A percentile compares a stretch with the other conserved stretches of the same genome.
These are phyloP conservation scores for Dryocosmus kuriphilus DNA, from an alignment of 2,888 invertebrate genomes.

Conservation along the genomic window DNA sequence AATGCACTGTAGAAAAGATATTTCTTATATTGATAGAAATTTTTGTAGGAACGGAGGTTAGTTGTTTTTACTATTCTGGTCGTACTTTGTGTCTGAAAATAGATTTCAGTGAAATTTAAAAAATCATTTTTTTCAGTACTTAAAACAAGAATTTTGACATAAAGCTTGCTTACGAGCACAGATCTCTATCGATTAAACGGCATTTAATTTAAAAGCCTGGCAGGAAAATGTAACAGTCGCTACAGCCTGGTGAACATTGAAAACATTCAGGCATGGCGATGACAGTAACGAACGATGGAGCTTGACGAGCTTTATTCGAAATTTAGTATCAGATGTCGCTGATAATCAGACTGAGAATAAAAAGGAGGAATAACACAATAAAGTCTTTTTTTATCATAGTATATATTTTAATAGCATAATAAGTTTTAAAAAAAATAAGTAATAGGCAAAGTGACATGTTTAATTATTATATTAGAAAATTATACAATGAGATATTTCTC, in stretches of 20 bases:
- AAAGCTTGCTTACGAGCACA: neutral
- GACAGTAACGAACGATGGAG: conserved; percentile 7
- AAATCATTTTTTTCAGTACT: neutral
- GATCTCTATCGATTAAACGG: neutral
- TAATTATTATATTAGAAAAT: too few species aligned
- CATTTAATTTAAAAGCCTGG: neutral
- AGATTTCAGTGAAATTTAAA: too few species aligned
- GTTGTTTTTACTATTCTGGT: neutral
- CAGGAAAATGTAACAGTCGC: neutral
- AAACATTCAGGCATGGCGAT: neutral
- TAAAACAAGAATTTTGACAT: neutral
- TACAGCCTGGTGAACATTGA: neutral
- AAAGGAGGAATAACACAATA: neutral
- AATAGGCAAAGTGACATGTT: too few species aligned
- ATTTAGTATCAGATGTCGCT: neutral
- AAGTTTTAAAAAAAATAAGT: neutral
- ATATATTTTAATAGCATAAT: neutral
- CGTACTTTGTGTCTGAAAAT: too few species aligned
- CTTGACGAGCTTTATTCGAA: conserved; percentile 5
- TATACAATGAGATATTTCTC: too few species aligned
- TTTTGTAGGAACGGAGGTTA: neutral
- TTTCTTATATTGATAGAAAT: neutral
- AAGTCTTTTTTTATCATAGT: neutral
- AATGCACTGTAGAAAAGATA: neutral
- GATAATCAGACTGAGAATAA: neutral